Percentiles rank a stretch among this genome's conserved stretches.
Conservation (phyloP, 2,113 vertebrate genomes). For the Chrysochloris asiatica region DNA sequence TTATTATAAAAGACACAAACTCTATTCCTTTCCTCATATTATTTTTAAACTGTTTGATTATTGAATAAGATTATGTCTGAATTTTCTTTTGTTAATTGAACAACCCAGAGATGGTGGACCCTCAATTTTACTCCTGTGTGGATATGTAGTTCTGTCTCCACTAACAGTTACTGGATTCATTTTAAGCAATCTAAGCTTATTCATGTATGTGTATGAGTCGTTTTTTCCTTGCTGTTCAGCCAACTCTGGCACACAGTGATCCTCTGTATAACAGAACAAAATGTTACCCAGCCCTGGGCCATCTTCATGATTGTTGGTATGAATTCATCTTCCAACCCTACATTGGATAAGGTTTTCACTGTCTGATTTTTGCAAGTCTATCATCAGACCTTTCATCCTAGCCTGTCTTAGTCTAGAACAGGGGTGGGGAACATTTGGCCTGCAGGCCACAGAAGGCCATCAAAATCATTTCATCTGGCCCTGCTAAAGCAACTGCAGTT, state of each 20-base stretch:
- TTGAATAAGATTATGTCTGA: background rate
- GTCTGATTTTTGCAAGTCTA: background rate
- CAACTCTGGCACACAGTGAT: background rate
- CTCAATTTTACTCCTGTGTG: background rate
- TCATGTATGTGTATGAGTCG: background rate
- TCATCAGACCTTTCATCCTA: background rate
- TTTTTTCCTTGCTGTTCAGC: background rate
- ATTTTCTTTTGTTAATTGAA: background rate
- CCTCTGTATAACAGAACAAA: background rate
- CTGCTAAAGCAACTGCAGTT: too few relatives aligned
- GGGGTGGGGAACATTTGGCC: too few relatives aligned
- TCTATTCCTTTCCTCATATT: background rate
- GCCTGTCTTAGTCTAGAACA: background rate
- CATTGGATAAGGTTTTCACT: background rate
- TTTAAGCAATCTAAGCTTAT: background rate
- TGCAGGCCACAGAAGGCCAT: too few relatives aligned
- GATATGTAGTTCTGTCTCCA: background rate
- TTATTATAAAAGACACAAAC: background rate
- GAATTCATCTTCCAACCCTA: too few relatives aligned
- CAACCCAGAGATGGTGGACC: background rate
- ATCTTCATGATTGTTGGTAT: too few relatives aligned
- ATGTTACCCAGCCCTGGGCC: background rate
- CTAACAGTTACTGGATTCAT: background rate
- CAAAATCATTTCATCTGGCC: too few relatives aligned
- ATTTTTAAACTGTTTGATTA: constrained; percentile 26